Evolutionary conservation across 2,113 vertebrate genomes (phyloP).

Genomic region (Mus spicilegus): DNA sequence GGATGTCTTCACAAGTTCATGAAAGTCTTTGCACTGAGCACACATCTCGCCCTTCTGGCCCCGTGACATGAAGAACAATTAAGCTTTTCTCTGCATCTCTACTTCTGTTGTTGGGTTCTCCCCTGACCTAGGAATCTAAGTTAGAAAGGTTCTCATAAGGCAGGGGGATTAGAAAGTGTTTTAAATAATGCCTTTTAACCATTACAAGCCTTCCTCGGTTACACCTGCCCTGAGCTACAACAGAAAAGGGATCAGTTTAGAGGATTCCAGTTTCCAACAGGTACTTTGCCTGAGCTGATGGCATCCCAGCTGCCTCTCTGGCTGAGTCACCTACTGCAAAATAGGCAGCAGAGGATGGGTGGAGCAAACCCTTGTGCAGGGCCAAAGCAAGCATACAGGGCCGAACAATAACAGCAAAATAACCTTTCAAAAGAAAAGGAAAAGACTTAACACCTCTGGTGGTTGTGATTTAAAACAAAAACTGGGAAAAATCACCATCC

Average conservation of each 20-base stretch:
- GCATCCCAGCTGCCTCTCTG: not conserved
- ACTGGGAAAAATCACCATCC: not conserved
- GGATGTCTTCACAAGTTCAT: not conserved
- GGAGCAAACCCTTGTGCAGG: not conserved
- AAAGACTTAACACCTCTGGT: not conserved
- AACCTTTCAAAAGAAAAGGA: constrained; percentile 29
- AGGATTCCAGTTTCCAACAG: not conserved
- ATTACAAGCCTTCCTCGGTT: not conserved
- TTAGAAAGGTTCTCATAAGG: not conserved
- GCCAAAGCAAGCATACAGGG: not conserved
- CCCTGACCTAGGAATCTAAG: not conserved
- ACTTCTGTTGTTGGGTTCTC: not conserved
- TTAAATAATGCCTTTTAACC: constrained; percentile 2
- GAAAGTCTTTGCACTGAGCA: not conserved
- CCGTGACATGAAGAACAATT: not conserved
- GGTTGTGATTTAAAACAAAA: constrained; percentile 11
- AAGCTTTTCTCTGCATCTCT: not conserved
- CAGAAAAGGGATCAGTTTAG: not conserved
- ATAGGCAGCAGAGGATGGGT: not conserved
- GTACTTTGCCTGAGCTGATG: not conserved
- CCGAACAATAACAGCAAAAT: not conserved
- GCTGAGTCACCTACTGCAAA: not conserved
- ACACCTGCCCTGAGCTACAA: not conserved
- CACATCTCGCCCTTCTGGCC: not conserved
- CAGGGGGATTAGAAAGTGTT: not conserved